Evolutionary conservation across 2,113 vertebrate species (phyloP), one percentile per base, ranked within the genome.

Genomic region (Aegotheles bennettii): DNA sequence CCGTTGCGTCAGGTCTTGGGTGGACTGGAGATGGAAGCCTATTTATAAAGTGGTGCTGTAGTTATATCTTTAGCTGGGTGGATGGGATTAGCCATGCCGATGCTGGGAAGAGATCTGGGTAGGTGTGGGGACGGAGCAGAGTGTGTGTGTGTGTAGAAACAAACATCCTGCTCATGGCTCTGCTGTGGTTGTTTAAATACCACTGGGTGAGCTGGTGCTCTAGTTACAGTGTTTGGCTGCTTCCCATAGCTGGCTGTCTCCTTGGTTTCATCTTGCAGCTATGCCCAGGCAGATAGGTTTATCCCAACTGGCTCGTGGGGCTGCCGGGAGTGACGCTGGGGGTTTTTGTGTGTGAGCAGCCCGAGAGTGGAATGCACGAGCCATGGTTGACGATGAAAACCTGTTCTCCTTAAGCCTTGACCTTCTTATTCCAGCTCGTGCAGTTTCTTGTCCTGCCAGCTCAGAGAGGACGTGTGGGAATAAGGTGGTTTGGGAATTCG

Each of bases 231-330:
- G 42, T 29, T 89, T 67, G 95, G 95, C 93, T 31, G 59, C 84
- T 89, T 73, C 90, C 75, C 90, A 35, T 68, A 69, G 68, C 17
- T 28, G 3, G 40, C 89, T 53, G 87, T 56, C 77, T 69, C 81
- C 36, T 15, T 45, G 91, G 78, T 91, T 93, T 95, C 89, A 50
- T 85, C 84, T 73, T 82, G 81, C 94, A 96, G 84, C 63, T 16
- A n/a, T 8, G 43, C 64, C 12, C 89, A 67, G 83, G 81, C 89
- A 33, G 45, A 48, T 23, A 10, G 29, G 3, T 71, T 87, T 87
- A 40, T 74, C 84, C 3, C 1, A 16, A 16, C 60, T 16, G 18
- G 70, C 6, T 50, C 0, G 13, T 16, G 65, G 35, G 60, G 63
- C 60, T 76, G 59, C 14, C 12, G 11, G 1, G 6, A 79, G 50